Evolutionary conservation across 2,797 vertebrate species (phyloP).

Genomic region (Megaceryle alcyon): DNA sequence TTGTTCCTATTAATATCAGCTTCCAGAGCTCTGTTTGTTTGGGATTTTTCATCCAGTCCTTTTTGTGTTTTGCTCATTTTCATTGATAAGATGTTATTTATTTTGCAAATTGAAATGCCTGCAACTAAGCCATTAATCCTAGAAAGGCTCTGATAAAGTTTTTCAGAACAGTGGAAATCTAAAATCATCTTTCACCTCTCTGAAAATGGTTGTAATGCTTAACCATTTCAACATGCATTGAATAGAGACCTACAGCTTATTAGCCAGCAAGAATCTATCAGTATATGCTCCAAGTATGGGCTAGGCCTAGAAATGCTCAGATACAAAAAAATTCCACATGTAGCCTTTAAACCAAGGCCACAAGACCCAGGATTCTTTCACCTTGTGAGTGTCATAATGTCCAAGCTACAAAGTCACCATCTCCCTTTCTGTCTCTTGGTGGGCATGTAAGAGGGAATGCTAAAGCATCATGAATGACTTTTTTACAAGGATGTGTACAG

Average conservation of each 20-base stretch:
- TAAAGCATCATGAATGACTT: neutral
- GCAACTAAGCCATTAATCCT: conserved; percentile 39
- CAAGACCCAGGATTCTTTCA: neutral
- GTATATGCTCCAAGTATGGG: neutral
- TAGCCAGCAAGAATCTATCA: neutral
- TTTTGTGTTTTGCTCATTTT: neutral
- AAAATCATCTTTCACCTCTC: neutral
- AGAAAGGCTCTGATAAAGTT: conserved; percentile 20
- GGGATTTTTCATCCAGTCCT: neutral
- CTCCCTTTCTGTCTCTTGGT: neutral
- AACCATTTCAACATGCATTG: neutral
- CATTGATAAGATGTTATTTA: neutral
- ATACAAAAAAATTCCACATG: neutral
- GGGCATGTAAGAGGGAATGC: fast-evolving
- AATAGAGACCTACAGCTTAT: neutral
- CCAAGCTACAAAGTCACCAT: neutral
- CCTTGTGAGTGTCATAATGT: neutral
- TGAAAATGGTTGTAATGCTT: neutral
- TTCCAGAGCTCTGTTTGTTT: conserved; percentile 7
- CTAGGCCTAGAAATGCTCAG: neutral
- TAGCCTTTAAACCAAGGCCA: neutral
- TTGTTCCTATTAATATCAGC: conserved; percentile 1
- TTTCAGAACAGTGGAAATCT: neutral
- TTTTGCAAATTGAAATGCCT: conserved; percentile 52
- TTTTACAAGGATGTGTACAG: neutral